phyloP scores from a whole-genome alignment of 2,888 invertebrate genomes.

The Phymatocera aterrima region DNA sequence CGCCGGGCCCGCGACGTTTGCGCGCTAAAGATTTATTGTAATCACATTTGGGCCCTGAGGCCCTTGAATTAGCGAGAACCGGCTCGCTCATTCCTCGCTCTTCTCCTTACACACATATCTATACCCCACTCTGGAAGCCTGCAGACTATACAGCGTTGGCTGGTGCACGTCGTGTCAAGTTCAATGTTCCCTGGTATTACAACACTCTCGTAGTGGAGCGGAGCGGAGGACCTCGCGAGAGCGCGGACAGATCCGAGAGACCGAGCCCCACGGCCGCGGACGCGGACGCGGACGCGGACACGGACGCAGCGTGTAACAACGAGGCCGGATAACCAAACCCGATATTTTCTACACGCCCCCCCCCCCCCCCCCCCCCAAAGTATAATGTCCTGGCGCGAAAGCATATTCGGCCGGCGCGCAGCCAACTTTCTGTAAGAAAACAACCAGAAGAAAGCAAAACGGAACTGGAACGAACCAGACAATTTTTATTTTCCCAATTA shows the following conservation, averaged over 20 bases:
- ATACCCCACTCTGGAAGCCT: neutral
- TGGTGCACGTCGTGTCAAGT: slow-evolving; percentile 59
- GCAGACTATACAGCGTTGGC: neutral
- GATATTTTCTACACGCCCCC: no score
- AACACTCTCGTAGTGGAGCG: neutral
- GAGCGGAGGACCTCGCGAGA: slow-evolving; percentile 37
- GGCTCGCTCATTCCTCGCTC: slow-evolving; percentile 38
- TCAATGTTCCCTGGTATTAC: slow-evolving; percentile 57
- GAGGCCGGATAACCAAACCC: no score
- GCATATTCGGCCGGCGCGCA: no score
- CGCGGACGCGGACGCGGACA: no score
- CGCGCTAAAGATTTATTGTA: slow-evolving; percentile 45
- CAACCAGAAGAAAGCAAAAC: no score
- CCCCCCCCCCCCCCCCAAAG: no score
- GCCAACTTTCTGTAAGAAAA: no score
- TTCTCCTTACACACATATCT: no score
- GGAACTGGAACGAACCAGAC: no score
- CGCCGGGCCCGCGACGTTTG: slow-evolving; percentile 23
- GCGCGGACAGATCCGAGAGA: neutral
- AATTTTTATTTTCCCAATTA: no score
- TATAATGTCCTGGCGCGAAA: no score
- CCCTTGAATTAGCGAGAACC: slow-evolving; percentile 43
- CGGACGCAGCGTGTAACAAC: neutral
- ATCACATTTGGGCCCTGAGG: slow-evolving; percentile 45
- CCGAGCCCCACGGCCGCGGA: neutral